Percentiles rank a stretch among this genome's conserved stretches.
Evolutionary conservation across 2,113 vertebrate species (phyloP).

Genomic region (Eleginops maclovinus): DNA sequence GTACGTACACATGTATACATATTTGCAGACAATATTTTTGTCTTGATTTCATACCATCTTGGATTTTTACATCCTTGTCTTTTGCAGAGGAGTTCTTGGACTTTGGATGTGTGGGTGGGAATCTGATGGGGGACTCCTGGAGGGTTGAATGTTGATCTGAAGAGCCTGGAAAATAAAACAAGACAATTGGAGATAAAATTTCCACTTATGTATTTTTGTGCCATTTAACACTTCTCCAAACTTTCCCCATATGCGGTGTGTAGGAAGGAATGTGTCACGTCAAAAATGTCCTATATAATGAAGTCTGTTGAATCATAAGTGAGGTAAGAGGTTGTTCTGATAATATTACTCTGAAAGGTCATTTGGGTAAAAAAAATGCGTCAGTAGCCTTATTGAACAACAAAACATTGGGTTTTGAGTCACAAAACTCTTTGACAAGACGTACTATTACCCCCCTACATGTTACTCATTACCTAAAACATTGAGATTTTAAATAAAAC

Average conservation of each 20-base stretch:
- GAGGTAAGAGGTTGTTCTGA: neutral
- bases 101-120: conserved; percentile 87
- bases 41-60: conserved; percentile 32
- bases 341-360: neutral
- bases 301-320: conserved; percentile 4
- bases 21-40: neutral
- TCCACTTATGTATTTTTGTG: neutral
- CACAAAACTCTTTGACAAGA: conserved; percentile 27
- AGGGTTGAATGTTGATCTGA: conserved; percentile 84
- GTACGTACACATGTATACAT: neutral
- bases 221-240: neutral
- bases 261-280: conserved; percentile 3
- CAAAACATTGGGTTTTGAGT: conserved; percentile 30
- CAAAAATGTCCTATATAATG: neutral
- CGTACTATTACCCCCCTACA: too few relatives aligned
- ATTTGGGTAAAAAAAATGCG: conserved; percentile 23
- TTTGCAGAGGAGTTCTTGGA: conserved; percentile 85
- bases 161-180: conserved; percentile 84
- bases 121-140: conserved; percentile 89
- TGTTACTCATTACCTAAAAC: too few relatives aligned
- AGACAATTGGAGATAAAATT: neutral
- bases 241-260: neutral
- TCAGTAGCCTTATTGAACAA: conserved; percentile 3
- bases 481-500: neutral
- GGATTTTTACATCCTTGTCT: conserved; percentile 47